phyloP scores from a whole-genome alignment of 2,797 vertebrate species.

The Poecilia velifera region DNA sequence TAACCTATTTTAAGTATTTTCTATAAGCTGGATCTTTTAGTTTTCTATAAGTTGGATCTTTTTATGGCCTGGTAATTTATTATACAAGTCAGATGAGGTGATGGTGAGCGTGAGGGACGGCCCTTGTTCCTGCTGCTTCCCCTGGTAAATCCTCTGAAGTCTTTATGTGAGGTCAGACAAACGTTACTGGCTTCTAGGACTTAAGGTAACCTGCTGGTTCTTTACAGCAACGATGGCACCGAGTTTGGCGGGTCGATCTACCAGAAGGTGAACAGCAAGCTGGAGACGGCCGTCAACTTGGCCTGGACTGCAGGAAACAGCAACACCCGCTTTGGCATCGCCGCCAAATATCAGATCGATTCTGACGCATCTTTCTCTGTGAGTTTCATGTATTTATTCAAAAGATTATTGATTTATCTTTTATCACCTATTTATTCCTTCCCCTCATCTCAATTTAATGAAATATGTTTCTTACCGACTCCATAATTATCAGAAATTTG shows the following conservation, averaged over 20 bases:
- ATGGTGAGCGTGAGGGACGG: constrained; percentile 9
- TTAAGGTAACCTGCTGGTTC: background rate
- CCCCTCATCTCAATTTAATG: too few relatives aligned
- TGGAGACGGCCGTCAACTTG: constrained; percentile 95
- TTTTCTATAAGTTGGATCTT: constrained; percentile 51
- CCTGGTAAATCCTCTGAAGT: constrained; percentile 19
- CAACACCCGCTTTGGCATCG: constrained; percentile 98
- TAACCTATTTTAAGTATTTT: too few relatives aligned
- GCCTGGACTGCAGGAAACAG: constrained; percentile 98
- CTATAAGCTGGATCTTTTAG: too few relatives aligned
- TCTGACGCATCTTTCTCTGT: constrained; percentile 94
- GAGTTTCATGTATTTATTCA: constrained; percentile 64
- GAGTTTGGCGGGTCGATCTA: constrained; percentile 98
- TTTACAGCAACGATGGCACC: constrained; percentile 92
- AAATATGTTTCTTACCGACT: too few relatives aligned
- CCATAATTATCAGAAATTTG: too few relatives aligned
- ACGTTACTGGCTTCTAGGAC: constrained; percentile 24
- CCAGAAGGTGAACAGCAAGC: constrained; percentile 95
- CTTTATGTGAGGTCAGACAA: constrained; percentile 35
- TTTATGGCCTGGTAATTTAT: constrained; percentile 68
- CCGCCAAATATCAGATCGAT: constrained; percentile 97
- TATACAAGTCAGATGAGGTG: constrained; percentile 40
- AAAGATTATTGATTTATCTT: too few relatives aligned
- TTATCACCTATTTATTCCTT: too few relatives aligned
- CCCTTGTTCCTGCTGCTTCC: constrained; percentile 47